Percentiles rank a stretch among this genome's conserved stretches.
Conservation (phyloP, 2,888 invertebrate genomes). For the Sepioteuthis lessoniana region DNA sequence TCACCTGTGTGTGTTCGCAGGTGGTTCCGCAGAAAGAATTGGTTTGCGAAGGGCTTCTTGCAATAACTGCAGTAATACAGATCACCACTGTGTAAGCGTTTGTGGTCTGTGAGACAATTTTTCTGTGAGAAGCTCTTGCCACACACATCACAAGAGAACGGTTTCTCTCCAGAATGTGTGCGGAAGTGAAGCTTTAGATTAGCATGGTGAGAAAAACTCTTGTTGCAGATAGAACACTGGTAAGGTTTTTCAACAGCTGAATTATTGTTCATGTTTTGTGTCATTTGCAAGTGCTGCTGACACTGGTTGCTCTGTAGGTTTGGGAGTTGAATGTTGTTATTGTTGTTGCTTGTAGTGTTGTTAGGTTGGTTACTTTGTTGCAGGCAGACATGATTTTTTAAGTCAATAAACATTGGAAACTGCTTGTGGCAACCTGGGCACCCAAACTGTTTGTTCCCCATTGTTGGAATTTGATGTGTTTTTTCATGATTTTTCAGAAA, state of each 20-base stretch:
- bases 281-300: not conserved
- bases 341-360: not conserved
- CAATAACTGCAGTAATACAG: conserved; percentile 44
- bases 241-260: not conserved
- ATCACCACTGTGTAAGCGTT: conserved; percentile 40
- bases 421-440: not conserved
- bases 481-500: conserved; percentile 34
- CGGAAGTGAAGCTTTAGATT: conserved; percentile 36
- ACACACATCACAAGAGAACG: conserved; percentile 37
- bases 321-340: not conserved
- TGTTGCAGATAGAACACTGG: conserved; percentile 34
- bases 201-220: conserved; percentile 4
- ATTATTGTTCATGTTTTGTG: not conserved
- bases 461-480: not conserved
- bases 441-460: not conserved
- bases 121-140: conserved; percentile 41
- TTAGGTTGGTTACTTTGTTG: not conserved
- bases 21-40: conserved; percentile 49
- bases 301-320: not conserved
- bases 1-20: conserved; percentile 52
- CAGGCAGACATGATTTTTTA: conserved; percentile 25
- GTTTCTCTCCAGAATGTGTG: conserved; percentile 42
- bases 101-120: conserved; percentile 38
- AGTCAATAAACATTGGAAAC: not conserved
- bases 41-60: conserved; percentile 40